A percentile compares a stretch with the other conserved stretches of the same genome.
Conservation (phyloP, 2,797 vertebrate genomes). For the Notoglanidium macrostoma region DNA sequence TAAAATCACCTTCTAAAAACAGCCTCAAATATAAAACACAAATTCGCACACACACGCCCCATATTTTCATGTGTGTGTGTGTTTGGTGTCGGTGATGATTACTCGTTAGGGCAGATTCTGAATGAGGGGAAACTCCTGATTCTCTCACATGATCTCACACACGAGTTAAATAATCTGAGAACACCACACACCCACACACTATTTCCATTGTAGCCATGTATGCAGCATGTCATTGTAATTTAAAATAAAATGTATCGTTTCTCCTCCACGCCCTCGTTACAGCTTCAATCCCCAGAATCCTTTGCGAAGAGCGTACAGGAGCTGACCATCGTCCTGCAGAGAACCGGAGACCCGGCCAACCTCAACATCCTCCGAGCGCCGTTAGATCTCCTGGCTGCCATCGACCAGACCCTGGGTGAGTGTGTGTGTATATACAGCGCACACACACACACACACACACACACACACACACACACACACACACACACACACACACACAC, state of each 20-base stretch:
- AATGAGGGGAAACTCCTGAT: neutral
- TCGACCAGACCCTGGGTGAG: constrained; percentile 95
- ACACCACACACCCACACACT: neutral
- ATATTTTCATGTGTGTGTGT: constrained; percentile 46
- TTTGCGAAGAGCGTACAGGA: constrained; percentile 98
- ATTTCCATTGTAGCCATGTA: neutral
- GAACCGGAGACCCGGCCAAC: constrained; percentile 93
- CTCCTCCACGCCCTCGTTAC: neutral
- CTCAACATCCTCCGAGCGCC: constrained; percentile 89
- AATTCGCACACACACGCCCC: too few relatives aligned
- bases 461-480: neutral
- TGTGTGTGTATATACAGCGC: neutral
- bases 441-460: too few relatives aligned
- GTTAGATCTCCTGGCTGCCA: constrained; percentile 91
- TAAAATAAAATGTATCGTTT: neutral
- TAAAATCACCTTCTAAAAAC: neutral
- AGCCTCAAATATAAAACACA: neutral
- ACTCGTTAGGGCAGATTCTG: constrained; percentile 60
- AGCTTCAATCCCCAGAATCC: constrained; percentile 95
- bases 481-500: neutral
- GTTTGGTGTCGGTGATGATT: constrained; percentile 79
- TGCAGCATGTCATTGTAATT: neutral
- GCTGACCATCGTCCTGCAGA: constrained; percentile 93
- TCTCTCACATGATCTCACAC: constrained; percentile 28
- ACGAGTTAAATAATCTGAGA: constrained; percentile 29